Base-by-base conservation (phyloP, 2,888 invertebrate species). In the Dryocosmus kuriphilus region DNA sequence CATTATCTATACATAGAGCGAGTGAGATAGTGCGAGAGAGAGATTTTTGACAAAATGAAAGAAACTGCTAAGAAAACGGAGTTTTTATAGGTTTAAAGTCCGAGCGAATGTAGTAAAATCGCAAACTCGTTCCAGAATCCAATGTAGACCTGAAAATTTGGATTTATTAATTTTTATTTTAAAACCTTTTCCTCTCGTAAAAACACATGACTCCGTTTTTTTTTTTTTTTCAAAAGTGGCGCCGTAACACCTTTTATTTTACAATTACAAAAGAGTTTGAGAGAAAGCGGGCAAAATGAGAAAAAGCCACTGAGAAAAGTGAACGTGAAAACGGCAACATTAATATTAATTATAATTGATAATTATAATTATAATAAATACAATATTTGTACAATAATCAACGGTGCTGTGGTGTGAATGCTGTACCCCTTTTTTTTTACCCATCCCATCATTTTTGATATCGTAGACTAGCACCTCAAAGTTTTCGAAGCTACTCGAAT, bases 341-440 rank as follows among this genome's bases (percentile, higher is more conserved):
- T 90, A 89, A 89, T 89, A 90, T 90, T 87, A 88, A 88, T 88
- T 90, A 91, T 90, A 89, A 91, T 90, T 91, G 90, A 90, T 89
- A 89, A 90, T 91, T 90, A 90, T 90, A 90, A 91, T 91, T 90
- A 90, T 90, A 90, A 91, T 91, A 90, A 91, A 91, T 90, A 90
- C 90, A 90, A 90, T 90, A 90, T 91, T 91, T 91, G 91, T 91
- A 91, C 91, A 91, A 91, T 91, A 91, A 90, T 89, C 89, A 90
- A 90, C 89, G 89, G 88, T 90, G 88, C 89, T 89, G 88, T 90
- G 88, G 87, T 89, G 71, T 83, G 79, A 71, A 71, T 71, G 71
- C 71, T 71, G 71, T 51, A 46, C 57, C 24, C 14, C 71, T 30
- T 67, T 46, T 30, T 41, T n/a, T 71, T 71, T 30, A 71, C 71